These are phyloP conservation scores for Dinomys branickii DNA, from an alignment of 2,113 vertebrate species.

Conservation along the genomic window DNA sequence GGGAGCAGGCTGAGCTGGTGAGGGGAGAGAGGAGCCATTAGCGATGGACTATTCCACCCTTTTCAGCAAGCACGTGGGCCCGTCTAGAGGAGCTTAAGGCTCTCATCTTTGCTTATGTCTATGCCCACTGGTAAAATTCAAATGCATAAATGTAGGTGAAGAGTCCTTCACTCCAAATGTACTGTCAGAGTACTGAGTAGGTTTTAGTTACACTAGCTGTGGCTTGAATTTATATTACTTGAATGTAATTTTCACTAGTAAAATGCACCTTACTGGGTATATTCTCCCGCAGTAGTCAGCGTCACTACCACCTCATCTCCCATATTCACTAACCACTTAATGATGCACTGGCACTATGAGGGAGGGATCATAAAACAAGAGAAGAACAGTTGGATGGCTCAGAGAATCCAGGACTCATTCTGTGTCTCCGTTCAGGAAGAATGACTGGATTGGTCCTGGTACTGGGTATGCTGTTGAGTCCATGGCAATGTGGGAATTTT, in stretches of 20 bases:
- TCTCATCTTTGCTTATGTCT: not conserved
- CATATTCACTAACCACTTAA: conserved; percentile 17
- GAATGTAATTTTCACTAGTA: conserved; percentile 32
- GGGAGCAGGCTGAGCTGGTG: conserved; percentile 75
- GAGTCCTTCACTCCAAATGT: not conserved
- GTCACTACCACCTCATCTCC: conserved; percentile 24
- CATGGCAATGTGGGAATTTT: not conserved
- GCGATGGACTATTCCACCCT: not conserved
- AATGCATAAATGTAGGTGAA: not conserved
- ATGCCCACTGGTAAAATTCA: not conserved
- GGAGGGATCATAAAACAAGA: not conserved
- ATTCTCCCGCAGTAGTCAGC: not conserved
- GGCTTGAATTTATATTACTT: conserved; percentile 13
- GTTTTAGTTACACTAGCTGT: conserved; percentile 10
- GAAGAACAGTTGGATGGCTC: not conserved
- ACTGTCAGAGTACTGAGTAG: not conserved
- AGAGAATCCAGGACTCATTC: not conserved
- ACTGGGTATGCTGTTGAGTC: not conserved
- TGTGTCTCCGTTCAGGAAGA: not conserved
- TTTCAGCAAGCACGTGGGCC: not conserved
- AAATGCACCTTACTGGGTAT: not conserved
- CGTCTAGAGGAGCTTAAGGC: not conserved
- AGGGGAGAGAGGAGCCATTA: conserved; percentile 63
- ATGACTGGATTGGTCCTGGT: not conserved
- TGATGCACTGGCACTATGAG: not conserved